Evolutionary conservation across 30 jellyfish, hydroid and myxozoan species (phyloP).

Genomic region (Phacellophora camtschatica): DNA sequence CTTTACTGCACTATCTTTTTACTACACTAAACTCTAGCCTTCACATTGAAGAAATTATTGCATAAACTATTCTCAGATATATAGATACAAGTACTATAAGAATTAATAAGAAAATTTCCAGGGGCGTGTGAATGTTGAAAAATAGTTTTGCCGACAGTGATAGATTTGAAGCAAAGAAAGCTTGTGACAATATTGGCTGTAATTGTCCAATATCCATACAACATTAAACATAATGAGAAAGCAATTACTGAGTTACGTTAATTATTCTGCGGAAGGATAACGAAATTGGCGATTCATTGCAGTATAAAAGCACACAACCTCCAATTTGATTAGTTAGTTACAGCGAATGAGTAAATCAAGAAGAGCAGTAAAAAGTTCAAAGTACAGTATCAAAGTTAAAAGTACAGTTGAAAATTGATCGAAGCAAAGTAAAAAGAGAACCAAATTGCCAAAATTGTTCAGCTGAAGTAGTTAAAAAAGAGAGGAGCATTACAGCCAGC

Average conservation of each 20-base stretch:
- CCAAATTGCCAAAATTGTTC: neutral
- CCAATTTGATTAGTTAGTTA: neutral
- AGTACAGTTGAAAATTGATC: neutral
- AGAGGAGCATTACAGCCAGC: no score
- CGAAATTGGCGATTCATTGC: neutral
- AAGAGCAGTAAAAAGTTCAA: neutral
- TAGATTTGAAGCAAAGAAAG: no score
- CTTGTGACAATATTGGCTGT: conserved; percentile 25
- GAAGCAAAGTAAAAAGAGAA: neutral
- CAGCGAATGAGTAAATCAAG: neutral
- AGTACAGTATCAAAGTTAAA: neutral
- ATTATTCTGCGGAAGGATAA: neutral
- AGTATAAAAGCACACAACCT: neutral
- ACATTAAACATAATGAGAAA: neutral
- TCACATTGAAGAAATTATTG: no score
- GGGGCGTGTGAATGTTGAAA: no score
- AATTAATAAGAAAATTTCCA: no score
- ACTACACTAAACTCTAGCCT: no score
- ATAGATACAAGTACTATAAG: no score
- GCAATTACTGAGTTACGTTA: conserved; percentile 41
- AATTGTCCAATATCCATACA: conserved; percentile 15
- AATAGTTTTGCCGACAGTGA: no score
- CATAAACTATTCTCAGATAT: no score
- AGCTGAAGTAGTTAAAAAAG: no score
- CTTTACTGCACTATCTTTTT: no score